Conservation (phyloP, 2,797 vertebrate genomes). For the Poecilia gillii region DNA sequence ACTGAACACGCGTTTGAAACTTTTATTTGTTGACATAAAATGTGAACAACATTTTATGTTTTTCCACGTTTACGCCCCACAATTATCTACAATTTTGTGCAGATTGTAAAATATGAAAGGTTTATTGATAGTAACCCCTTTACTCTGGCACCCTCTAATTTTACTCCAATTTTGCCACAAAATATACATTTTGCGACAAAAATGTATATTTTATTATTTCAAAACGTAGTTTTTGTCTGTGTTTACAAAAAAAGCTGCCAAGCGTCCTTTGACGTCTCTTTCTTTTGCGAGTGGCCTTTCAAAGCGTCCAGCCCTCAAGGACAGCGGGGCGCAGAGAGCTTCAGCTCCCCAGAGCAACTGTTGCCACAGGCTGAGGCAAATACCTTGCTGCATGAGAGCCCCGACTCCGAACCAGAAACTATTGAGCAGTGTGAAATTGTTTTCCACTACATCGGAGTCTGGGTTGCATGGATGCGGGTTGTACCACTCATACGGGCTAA, state of each 20-base stretch:
- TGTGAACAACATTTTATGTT: not conserved
- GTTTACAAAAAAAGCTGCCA: constrained; percentile 22
- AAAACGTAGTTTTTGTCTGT: constrained; percentile 3
- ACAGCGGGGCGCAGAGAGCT: constrained; percentile 87
- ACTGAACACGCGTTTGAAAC: not conserved
- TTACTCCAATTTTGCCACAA: no score
- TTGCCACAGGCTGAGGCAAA: constrained; percentile 91
- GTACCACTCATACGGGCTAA: constrained; percentile 99
- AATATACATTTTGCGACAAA: not conserved
- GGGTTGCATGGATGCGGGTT: constrained; percentile 99
- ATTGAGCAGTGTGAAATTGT: constrained; percentile 99
- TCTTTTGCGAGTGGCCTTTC: constrained; percentile 81
- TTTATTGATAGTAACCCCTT: not conserved
- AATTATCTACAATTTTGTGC: not conserved
- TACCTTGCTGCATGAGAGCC: constrained; percentile 99
- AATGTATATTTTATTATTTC: not conserved
- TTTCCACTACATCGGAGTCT: constrained; percentile 99
- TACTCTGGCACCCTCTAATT: no score
- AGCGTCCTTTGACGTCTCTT: constrained; percentile 85
- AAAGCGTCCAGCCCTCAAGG: constrained; percentile 73
- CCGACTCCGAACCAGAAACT: constrained; percentile 99
- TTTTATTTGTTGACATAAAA: not conserved
- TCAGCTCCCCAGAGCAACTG: constrained; percentile 68
- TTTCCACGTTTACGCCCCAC: not conserved
- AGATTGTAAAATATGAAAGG: not conserved